phyloP scores from a whole-genome alignment of 2,888 invertebrate genomes.

The Drosophila pseudotalamancana region DNA sequence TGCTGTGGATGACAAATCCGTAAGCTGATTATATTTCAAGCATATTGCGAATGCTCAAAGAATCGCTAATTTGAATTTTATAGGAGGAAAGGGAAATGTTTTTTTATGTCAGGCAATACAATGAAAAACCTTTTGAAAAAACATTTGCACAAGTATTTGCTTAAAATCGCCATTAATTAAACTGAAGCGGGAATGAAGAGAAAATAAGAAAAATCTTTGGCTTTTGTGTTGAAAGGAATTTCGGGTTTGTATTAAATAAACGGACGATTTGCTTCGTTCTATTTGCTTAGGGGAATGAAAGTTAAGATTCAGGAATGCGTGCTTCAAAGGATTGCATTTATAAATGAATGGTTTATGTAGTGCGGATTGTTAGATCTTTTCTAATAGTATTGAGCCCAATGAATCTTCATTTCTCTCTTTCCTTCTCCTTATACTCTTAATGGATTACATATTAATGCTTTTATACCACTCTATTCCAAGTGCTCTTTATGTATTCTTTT shows the following conservation, averaged over 20 bases:
- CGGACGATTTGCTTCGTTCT: background rate
- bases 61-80: background rate
- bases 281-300: conserved; percentile 2
- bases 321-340: background rate
- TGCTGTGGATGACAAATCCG: conserved; percentile 13
- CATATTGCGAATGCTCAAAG: background rate
- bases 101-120: background rate
- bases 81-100: too few species aligned
- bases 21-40: conserved; percentile 69
- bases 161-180: conserved; percentile 1
- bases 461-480: too few species aligned
- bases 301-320: background rate
- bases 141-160: conserved; percentile 5
- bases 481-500: too few species aligned
- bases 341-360: background rate
- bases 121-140: background rate
- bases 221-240: background rate
- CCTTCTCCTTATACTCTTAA: background rate
- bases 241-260: background rate
- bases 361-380: background rate
- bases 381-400: background rate
- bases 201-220: background rate
- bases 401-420: background rate
- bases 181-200: background rate
- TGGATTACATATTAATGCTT: too few species aligned